Base-by-base conservation (phyloP, 1,140 invertebrate species). In the Aporrectodea caliginosa region DNA sequence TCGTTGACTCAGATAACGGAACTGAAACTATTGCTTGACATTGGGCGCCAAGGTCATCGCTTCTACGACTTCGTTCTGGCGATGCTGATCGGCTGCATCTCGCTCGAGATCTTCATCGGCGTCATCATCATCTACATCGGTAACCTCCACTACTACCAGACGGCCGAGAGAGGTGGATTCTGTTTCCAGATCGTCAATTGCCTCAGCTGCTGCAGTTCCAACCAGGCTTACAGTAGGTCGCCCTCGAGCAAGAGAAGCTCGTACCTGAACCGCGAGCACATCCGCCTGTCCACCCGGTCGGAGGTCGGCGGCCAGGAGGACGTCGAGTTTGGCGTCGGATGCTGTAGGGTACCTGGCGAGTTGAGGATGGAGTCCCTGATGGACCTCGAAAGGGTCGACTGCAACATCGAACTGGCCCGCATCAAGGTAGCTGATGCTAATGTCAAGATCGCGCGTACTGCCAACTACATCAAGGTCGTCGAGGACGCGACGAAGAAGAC, bases 171-270 rank as follows among this genome's bases (percentile, higher is more conserved):
- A 14, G 32, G 32, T 0, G 77, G 77, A 12, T 78, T 79, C 78
- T 81, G 80, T 58, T 68, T 68, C 29, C 78, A 81, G 33, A 68
- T 81, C 77, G 30, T 81, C 76, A 81, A 35, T 35, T 81, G 80
- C 77, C 69, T 78, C 34, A n/a, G n/a, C 32, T 76, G 75, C 75
- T 43, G 34, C 35, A 58, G 33, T 6, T 58, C 43, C 32, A 33
- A 31, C 31, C 29, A 32, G n/a, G 27, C 75, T 27, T 35, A 30
- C 0, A 58, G 75, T 32, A 27, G 75, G 43, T 6, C 43, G 43
- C 43, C 43, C 6, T 22, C 43, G 43, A 22, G 43, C 43, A 58
- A 58, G 22, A 6, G 43, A 6, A 58, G 43, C 22, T 58, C 43
- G 6, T 58, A 58, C 43, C 43, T 58, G 6, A 22, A 22, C 43